Base-by-base conservation (phyloP, 1,140 invertebrate genomes). In the Manduca sexta region DNA sequence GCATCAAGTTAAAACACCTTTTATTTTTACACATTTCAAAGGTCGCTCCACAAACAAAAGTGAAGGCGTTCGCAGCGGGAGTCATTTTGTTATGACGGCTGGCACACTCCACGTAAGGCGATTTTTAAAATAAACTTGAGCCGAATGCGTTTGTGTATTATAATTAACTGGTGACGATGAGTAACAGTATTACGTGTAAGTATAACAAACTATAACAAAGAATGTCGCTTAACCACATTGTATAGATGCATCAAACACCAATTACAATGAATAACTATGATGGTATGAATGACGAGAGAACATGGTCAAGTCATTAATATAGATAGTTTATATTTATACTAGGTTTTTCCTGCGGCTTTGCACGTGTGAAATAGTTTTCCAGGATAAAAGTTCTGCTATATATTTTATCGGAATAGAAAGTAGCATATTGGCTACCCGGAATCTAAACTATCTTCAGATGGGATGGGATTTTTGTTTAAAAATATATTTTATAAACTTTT, bases 51-150 rank as follows among this genome's bases (percentile, higher is more conserved):
- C 15, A 40, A 40, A 17, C 38, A 40, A 18, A 14, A 38, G 35
- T 38, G 15, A 40, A 48, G 35, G 39, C 34, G 30, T 41, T 47
- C 52, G 8, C 45, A 11, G 53, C 52, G 52, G 52, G 52, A 37
- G 45, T 33, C 26, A 34, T 37, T 44, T 53, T 49, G 41, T 49
- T 47, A 44, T 53, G 46, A 47, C 40, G 43, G 40, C 21, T 30
- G 30, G 31, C 29, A 45, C 14, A 29, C 31, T 33, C 30, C 21
- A 21, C 41, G 26, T 38, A 31, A 29, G 16, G 21, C 34, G 38
- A 30, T 40, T 26, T 38, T 41, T 43, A 44, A 30, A 44, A 44
- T 48, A 53, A 34, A 31, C 45, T 46, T 52, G 34, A 26, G 7
- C n/a, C 41, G n/a, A 44, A 47, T 47, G 45, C 34, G 40, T 33